Conservation (phyloP, 1,140 invertebrate species). For the Ips typographus region DNA sequence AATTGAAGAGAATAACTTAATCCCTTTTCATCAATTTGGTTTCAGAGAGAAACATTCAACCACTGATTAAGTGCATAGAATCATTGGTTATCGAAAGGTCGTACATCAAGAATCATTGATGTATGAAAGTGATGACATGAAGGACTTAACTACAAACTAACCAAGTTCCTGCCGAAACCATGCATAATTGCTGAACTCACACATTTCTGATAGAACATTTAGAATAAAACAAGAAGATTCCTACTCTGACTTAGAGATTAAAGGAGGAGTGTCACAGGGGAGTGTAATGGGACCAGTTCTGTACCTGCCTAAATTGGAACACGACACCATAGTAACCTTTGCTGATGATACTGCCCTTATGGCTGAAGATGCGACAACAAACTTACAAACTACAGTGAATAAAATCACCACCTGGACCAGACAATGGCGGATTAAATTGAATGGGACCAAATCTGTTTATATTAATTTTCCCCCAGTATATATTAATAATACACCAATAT, state of each 20-base stretch:
- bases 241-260: conserved; percentile 2
- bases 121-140: neutral
- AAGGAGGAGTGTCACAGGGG: neutral
- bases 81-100: neutral
- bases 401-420: conserved; percentile 22
- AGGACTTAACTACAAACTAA: neutral
- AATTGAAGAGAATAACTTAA: no score
- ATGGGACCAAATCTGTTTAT: conserved; percentile 20
- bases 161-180: neutral
- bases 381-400: conserved; percentile 16
- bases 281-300: conserved; percentile 2
- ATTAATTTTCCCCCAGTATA: conserved; percentile 19
- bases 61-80: no score
- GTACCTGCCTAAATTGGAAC: conserved; percentile 19
- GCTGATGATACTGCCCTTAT: conserved; percentile 10
- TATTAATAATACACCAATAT: conserved; percentile 26
- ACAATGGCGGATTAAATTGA: conserved; percentile 25
- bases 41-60: no score
- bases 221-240: conserved; percentile 3
- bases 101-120: no score
- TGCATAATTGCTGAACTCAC: neutral
- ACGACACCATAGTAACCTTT: conserved; percentile 31
- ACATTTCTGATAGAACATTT: conserved; percentile 3
- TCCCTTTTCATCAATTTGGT: no score
- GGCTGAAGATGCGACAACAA: conserved; percentile 17